Percentiles rank a stretch among this genome's conserved stretches.
These are phyloP conservation scores for Plagiodera versicolora DNA, from an alignment of 2,888 invertebrate genomes.

Conservation along the genomic window DNA sequence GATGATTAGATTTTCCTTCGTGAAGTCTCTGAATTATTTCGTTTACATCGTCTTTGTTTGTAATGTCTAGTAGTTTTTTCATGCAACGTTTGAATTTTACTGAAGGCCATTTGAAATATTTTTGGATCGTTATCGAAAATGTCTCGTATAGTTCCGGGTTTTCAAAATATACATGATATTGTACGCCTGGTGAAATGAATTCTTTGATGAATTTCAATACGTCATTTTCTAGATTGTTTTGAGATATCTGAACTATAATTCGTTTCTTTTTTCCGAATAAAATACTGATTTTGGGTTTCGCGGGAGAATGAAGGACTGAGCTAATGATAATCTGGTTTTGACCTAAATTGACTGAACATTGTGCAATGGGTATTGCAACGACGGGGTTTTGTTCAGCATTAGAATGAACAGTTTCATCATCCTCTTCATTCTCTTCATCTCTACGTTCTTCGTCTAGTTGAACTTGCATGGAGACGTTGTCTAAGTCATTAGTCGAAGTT, in stretches of 20 bases:
- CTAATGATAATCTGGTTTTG: conserved; percentile 25
- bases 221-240: conserved; percentile 16
- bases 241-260: too few relatives aligned
- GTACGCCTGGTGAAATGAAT: conserved; percentile 12
- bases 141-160: conserved; percentile 16
- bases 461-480: conserved; percentile 7
- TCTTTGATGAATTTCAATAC: conserved; percentile 23
- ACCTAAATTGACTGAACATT: conserved; percentile 25
- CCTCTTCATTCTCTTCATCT: not conserved
- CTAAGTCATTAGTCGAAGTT: not conserved
- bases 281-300: too few relatives aligned
- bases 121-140: conserved; percentile 14
- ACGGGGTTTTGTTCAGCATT: conserved; percentile 19
- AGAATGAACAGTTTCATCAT: conserved; percentile 15
- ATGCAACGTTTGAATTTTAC: conserved; percentile 10
- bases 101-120: conserved; percentile 18
- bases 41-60: conserved; percentile 11
- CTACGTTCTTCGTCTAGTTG: not conserved
- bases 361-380: conserved; percentile 16
- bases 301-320: conserved; percentile 18
- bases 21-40: conserved; percentile 23
- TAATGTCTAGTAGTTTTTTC: conserved; percentile 20
- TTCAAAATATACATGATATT: conserved; percentile 23
- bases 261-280: too few relatives aligned
- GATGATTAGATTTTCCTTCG: conserved; percentile 26